phyloP scores from a whole-genome alignment of 2,113 vertebrate species.

The Phasianus colchicus region DNA sequence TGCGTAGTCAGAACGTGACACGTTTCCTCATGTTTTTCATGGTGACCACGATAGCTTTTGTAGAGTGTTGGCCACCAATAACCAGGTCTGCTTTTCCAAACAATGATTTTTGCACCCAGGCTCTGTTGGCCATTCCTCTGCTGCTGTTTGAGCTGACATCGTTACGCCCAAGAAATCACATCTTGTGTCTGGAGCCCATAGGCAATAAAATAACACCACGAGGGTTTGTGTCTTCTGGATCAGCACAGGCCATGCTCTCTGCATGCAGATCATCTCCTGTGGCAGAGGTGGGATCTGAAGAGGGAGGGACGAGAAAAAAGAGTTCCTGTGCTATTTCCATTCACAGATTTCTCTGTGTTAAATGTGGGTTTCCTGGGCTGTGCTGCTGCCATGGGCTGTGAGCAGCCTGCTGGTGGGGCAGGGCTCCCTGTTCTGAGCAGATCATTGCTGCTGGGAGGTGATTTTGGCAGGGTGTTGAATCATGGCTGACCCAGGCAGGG shows the following conservation, averaged over 20 bases:
- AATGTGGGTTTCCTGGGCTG: slow-evolving; percentile 38
- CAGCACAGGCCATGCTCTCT: neutral
- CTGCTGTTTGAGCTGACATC: neutral
- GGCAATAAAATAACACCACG: neutral
- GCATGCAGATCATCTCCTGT: neutral
- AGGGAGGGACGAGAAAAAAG: neutral
- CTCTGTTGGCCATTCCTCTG: neutral
- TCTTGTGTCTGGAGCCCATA: neutral
- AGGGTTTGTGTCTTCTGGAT: neutral
- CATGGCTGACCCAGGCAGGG: slow-evolving; percentile 13
- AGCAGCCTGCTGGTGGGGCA: neutral
- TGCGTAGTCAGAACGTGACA: neutral
- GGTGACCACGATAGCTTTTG: neutral
- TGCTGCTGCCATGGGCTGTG: neutral
- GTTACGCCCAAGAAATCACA: neutral
- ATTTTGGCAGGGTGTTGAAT: slow-evolving; percentile 19
- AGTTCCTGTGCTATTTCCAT: neutral
- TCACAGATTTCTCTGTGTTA: neutral
- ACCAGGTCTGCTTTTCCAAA: neutral
- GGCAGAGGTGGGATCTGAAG: neutral
- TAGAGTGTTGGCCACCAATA: neutral
- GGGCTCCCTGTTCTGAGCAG: neutral
- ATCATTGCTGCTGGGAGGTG: neutral
- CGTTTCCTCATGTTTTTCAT: neutral
- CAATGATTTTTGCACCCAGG: neutral